Conservation (phyloP, 2,888 invertebrate species). For the Cataglyphis livida region DNA sequence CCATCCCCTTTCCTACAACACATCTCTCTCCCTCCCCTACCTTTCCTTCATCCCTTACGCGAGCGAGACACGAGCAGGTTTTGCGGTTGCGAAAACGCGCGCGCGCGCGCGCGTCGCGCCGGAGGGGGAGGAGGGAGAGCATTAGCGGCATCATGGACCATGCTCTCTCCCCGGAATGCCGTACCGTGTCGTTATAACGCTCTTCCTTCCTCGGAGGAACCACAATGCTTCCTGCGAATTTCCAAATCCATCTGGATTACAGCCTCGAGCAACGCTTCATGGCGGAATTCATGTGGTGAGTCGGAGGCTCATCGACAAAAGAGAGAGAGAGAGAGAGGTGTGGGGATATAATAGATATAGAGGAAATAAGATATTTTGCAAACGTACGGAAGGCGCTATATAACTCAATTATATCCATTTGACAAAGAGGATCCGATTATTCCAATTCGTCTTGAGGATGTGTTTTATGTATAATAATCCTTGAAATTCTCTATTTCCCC, state of each 20-base stretch:
- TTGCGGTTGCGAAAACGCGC: conserved; percentile 56
- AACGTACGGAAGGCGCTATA: background rate
- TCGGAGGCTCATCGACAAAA: conserved; percentile 38
- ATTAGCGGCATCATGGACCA: conserved; percentile 54
- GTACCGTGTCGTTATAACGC: conserved; percentile 52
- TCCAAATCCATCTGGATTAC: conserved; percentile 56
- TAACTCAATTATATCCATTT: background rate
- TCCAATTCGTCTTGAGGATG: background rate
- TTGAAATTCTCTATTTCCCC: background rate
- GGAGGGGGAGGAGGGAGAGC: background rate
- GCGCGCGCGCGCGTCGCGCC: conserved; percentile 18
- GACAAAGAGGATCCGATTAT: background rate
- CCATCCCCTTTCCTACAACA: conserved; percentile 8
- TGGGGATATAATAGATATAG: background rate
- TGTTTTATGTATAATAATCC: background rate
- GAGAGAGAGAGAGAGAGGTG: background rate
- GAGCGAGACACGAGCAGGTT: conserved; percentile 65
- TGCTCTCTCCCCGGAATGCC: conserved; percentile 50
- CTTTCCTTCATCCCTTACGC: conserved; percentile 27
- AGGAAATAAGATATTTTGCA: conserved; percentile 3
- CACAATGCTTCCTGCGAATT: conserved; percentile 55
- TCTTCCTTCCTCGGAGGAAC: conserved; percentile 53
- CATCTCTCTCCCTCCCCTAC: conserved; percentile 22
- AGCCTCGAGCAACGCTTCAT: conserved; percentile 41
- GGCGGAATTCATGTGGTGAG: conserved; percentile 39